Conservation (phyloP, 2,113 vertebrate species). For the Chelonoidis abingdonii region DNA sequence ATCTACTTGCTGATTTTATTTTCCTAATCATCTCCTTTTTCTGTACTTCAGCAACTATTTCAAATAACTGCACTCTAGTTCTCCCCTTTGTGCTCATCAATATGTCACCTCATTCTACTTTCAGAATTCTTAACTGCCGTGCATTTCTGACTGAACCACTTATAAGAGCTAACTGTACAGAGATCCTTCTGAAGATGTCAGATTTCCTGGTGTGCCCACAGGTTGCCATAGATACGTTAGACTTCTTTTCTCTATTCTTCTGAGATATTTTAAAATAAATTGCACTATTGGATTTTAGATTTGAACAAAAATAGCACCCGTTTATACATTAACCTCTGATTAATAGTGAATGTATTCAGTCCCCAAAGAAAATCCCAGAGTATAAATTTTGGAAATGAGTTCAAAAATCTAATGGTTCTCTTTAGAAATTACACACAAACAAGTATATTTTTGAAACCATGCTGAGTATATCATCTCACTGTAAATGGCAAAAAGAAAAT, state of each 20-base stretch:
- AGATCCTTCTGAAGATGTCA: background rate
- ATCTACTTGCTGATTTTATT: background rate
- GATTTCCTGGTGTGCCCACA: slow-evolving; percentile 9
- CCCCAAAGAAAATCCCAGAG: background rate
- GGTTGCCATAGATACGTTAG: slow-evolving; percentile 30
- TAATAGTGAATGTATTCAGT: background rate
- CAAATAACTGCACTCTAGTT: background rate
- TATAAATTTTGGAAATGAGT: background rate
- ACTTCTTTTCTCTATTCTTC: background rate
- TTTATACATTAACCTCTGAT: background rate
- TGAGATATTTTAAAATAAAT: background rate
- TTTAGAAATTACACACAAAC: background rate
- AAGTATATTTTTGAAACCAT: background rate
- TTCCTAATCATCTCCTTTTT: background rate
- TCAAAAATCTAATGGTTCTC: background rate
- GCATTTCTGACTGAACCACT: background rate
- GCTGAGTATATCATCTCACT: background rate
- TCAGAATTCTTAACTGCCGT: slow-evolving; percentile 47
- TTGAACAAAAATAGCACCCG: background rate
- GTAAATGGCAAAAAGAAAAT: slow-evolving; percentile 61
- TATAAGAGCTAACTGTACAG: slow-evolving; percentile 34
- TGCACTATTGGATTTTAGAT: background rate
- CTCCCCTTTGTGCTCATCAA: background rate
- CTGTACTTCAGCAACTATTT: background rate
- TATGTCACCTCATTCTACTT: rapidly evolving